Conservation (phyloP, 2,113 vertebrate genomes). For the Caracal caracal region DNA sequence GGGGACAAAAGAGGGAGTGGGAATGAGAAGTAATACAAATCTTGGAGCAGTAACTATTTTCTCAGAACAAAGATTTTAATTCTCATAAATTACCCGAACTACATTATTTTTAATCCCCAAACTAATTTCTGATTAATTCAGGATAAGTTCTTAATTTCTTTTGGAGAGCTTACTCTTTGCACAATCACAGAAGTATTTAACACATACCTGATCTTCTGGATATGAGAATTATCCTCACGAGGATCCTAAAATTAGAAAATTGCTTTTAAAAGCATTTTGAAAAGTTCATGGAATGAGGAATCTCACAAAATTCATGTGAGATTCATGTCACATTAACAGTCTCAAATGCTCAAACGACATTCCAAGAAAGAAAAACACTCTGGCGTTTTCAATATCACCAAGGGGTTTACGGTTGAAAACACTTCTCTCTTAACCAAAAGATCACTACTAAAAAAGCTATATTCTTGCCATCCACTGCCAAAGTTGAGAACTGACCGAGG, state of each 20-base stretch:
- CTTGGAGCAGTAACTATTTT: background rate
- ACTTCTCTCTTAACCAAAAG: constrained; percentile 7
- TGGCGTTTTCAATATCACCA: constrained; percentile 3
- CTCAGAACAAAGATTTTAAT: background rate
- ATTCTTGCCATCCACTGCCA: background rate
- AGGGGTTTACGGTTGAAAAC: background rate
- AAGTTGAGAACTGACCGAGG: background rate
- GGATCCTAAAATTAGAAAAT: constrained; percentile 82
- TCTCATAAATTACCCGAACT: background rate
- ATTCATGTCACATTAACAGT: background rate
- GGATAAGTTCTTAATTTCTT: background rate
- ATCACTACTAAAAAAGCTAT: background rate
- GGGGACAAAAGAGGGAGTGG: background rate
- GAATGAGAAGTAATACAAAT: background rate
- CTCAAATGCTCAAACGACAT: background rate
- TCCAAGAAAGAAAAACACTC: background rate
- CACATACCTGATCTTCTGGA: constrained; percentile 82
- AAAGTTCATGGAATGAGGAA: constrained; percentile 38
- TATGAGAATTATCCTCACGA: constrained; percentile 73
- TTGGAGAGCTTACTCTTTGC: background rate
- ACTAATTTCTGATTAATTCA: constrained; percentile 5
- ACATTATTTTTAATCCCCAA: background rate
- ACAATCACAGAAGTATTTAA: constrained; percentile 34
- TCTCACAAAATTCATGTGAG: constrained; percentile 23
- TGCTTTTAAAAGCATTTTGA: constrained; percentile 68